A percentile compares a stretch with the other conserved stretches of the same genome.
Conservation (phyloP, 2,888 invertebrate species). For the Drosophila maculinotata region DNA sequence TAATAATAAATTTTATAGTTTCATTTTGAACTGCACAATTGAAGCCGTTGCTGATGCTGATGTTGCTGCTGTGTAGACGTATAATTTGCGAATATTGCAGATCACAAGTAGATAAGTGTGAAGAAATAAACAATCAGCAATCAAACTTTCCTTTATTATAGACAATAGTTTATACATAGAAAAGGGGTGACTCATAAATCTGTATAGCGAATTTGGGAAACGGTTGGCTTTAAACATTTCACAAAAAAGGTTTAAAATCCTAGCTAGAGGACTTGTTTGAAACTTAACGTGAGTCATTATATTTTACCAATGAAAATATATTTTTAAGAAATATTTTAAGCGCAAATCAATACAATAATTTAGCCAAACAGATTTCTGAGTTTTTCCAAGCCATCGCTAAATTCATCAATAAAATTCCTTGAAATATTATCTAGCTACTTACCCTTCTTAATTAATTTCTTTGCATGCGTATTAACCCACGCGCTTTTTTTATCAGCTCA, state of each 20-base stretch:
- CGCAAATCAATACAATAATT: no score
- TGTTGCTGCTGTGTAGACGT: neutral
- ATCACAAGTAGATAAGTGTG: neutral
- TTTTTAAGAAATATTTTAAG: no score
- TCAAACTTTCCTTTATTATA: neutral
- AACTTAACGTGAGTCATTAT: no score
- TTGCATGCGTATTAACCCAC: neutral
- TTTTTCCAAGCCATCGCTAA: no score
- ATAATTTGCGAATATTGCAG: neutral
- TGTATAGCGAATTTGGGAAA: no score
- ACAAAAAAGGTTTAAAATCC: no score
- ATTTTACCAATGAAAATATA: no score
- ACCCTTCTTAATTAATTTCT: slow-evolving; percentile 9
- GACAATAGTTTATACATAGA: no score
- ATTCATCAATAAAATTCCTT: neutral
- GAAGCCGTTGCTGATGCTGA: neutral
- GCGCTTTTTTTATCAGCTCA: slow-evolving; percentile 6
- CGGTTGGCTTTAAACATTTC: no score
- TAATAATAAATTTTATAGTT: slow-evolving; percentile 77
- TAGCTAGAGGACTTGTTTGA: no score
- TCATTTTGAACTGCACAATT: slow-evolving; percentile 59
- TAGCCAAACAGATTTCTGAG: no score
- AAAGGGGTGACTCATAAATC: no score
- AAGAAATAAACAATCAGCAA: slow-evolving; percentile 1
- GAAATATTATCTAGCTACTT: neutral